Conservation (phyloP, 2,888 invertebrate genomes). For the Amblyjoppa fuscipennis region DNA sequence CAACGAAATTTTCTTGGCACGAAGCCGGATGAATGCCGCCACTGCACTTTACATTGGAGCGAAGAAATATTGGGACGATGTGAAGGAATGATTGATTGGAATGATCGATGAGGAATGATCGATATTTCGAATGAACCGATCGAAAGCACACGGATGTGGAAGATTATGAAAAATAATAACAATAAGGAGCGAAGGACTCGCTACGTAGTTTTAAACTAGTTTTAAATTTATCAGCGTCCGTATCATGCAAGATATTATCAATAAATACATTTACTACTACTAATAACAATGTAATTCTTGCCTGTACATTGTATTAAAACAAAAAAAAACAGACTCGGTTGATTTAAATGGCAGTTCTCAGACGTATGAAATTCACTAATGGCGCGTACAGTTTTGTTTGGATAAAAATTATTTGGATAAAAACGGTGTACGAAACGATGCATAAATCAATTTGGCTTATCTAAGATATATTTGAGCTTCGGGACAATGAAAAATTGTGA, state of each 20-base stretch:
- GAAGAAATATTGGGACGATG: background rate
- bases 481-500: background rate
- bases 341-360: background rate
- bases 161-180: background rate
- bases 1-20: constrained; percentile 41
- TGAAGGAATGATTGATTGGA: too few relatives aligned
- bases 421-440: background rate
- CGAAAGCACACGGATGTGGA: background rate
- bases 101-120: too few relatives aligned
- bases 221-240: too few relatives aligned
- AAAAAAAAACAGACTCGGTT: background rate
- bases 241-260: too few relatives aligned
- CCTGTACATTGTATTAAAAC: too few relatives aligned
- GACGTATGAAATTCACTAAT: background rate
- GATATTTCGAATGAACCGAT: background rate
- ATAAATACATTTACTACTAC: too few relatives aligned
- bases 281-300: too few relatives aligned
- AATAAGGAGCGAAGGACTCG: background rate
- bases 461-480: background rate
- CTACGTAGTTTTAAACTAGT: too few relatives aligned
- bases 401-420: background rate
- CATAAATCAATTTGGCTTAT: background rate
- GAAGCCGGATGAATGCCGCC: constrained; percentile 9
- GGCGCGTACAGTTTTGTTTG: background rate
- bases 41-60: background rate